phyloP scores from a whole-genome alignment of 2,113 vertebrate genomes.

The Lates calcarifer region DNA sequence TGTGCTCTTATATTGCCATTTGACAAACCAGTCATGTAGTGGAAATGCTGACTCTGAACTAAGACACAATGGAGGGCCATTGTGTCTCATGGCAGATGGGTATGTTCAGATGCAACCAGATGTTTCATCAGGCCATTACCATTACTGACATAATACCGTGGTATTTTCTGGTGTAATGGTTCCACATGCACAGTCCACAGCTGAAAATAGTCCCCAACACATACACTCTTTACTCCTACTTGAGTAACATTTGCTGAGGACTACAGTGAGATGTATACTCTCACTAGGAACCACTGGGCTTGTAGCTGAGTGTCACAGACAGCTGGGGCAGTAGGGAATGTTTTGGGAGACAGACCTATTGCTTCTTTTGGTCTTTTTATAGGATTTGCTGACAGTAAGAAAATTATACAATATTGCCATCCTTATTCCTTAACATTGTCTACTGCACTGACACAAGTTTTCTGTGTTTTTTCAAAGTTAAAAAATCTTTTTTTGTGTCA shows the following conservation, averaged over 20 bases:
- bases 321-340: background rate
- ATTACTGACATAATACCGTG: background rate
- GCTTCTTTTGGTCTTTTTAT: background rate
- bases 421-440: background rate
- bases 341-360: background rate
- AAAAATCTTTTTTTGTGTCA: background rate
- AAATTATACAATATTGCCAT: background rate
- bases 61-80: too few species aligned
- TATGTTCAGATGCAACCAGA: background rate
- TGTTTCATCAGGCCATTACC: background rate
- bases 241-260: too few species aligned
- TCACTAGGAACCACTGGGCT: background rate
- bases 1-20: background rate
- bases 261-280: background rate
- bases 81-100: background rate
- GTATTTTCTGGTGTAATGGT: background rate
- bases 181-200: too few species aligned
- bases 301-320: background rate
- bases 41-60: background rate
- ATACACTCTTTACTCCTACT: too few species aligned
- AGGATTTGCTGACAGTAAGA: background rate
- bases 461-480: background rate
- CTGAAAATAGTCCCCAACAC: too few species aligned
- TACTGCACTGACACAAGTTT: background rate
- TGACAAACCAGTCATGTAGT: background rate